Conservation (phyloP, 2,797 vertebrate genomes). For the Dallia pectoralis region DNA sequence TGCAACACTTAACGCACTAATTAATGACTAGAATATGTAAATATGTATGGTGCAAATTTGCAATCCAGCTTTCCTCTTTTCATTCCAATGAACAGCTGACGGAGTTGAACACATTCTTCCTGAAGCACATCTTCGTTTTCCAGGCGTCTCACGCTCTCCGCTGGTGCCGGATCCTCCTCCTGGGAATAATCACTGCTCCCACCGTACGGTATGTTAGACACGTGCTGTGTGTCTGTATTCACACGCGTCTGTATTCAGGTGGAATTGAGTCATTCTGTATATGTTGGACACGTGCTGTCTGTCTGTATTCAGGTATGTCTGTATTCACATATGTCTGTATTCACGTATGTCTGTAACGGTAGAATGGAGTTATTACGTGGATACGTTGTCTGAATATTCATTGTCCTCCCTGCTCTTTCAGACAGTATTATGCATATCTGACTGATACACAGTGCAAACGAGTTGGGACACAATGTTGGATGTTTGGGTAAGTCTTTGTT, state of each 20-base stretch:
- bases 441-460: slow-evolving; percentile 97
- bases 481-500: slow-evolving; percentile 88
- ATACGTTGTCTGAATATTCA: slow-evolving; percentile 12
- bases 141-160: slow-evolving; percentile 92
- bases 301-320: not conserved
- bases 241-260: too few relatives aligned
- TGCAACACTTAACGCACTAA: too few relatives aligned
- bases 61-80: not conserved
- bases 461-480: slow-evolving; percentile 98
- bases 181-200: slow-evolving; percentile 96
- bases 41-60: too few relatives aligned
- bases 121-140: slow-evolving; percentile 98
- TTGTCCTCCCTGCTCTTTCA: slow-evolving; percentile 54
- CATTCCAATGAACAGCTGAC: slow-evolving; percentile 77
- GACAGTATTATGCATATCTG: slow-evolving; percentile 97
- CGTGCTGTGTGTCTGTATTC: not conserved
- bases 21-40: too few relatives aligned
- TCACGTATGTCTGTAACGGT: too few relatives aligned
- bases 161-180: slow-evolving; percentile 93
- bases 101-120: slow-evolving; percentile 97
- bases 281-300: not conserved
- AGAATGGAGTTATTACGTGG: not conserved
- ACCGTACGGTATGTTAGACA: slow-evolving; percentile 83
- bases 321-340: too few relatives aligned
- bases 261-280: too few relatives aligned